Evolutionary conservation across 2,113 vertebrate species (phyloP), one percentile per base, ranked within the genome.

Genomic region (Antechinus stuartii): DNA sequence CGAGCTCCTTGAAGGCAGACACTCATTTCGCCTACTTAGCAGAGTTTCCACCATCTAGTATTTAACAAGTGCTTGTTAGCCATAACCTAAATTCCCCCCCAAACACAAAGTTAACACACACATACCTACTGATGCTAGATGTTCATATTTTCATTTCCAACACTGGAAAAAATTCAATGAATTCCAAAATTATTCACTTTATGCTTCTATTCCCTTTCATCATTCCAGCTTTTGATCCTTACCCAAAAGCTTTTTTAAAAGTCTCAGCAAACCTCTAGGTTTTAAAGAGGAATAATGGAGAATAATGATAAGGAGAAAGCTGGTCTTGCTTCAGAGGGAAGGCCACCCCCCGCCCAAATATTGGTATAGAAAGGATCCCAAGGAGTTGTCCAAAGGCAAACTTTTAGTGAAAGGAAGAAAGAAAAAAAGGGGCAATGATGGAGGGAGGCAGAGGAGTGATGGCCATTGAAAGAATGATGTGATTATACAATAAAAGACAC

Each of bases 231-330:
- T 84, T 42, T 84, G 16, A 84, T 84, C 68, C 19, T 84, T 42
- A 84, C n/a, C n/a, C 68, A 84, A 84, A 84, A 42, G 68, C n/a
- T 84, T 84, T 84, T 84, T n/a, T 84, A 42, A 84, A 84, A 84
- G 68, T n/a, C n/a, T 84, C 68, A 84, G 68, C 16, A 84, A 84
- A 84, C 19, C 35, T 84, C 68, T 84, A 8, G 68, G 68, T 84
- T 84, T 84, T 84, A 42, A 84, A 84, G n/a, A 84, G n/a, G 42
- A 42, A 42, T 42, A 42, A 42, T 42, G 68, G 35, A 84, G 6
- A 42, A n/a, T 42, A 84, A 84, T 42, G 68, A 84, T 42, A 84
- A 76, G 68, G 19, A 84, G 68, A 84, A 84, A 23, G n/a, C 68
- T 84, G n/a, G n/a, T 11, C 19, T 84, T 84, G 35, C 16, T 42